phyloP scores from a whole-genome alignment of 2,888 invertebrate genomes.

The Drosophila paucipuncta region DNA sequence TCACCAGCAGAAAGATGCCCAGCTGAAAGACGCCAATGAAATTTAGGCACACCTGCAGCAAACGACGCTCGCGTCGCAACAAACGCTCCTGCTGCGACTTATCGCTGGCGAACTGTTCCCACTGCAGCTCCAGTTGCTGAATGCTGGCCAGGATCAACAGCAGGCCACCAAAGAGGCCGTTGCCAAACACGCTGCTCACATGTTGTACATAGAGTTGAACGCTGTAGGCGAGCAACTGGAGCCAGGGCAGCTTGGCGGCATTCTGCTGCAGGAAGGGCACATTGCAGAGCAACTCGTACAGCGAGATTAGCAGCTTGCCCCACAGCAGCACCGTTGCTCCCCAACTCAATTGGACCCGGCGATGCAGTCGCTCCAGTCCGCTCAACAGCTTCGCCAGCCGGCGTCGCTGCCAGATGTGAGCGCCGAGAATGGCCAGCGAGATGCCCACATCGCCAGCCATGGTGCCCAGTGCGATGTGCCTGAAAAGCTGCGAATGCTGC shows the following conservation, averaged over 20 bases:
- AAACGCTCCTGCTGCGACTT: constrained; percentile 20
- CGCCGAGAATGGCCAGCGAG: constrained; percentile 56
- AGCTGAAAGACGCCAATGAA: constrained; percentile 65
- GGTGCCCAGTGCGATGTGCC: constrained; percentile 59
- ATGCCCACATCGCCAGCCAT: constrained; percentile 63
- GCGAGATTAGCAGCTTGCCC: constrained; percentile 68
- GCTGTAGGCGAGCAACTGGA: constrained; percentile 66
- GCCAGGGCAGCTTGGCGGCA: constrained; percentile 54
- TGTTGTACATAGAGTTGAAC: constrained; percentile 75
- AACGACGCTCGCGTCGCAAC: constrained; percentile 47
- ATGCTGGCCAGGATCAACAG: constrained; percentile 69
- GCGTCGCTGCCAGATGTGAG: constrained; percentile 53
- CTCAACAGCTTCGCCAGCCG: constrained; percentile 46
- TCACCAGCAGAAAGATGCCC: constrained; percentile 74
- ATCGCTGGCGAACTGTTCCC: constrained; percentile 14
- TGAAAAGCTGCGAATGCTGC: constrained; percentile 58
- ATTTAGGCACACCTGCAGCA: constrained; percentile 46
- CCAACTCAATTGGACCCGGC: constrained; percentile 36
- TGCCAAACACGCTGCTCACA: constrained; percentile 69
- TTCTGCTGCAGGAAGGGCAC: constrained; percentile 73
- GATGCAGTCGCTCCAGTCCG: constrained; percentile 38
- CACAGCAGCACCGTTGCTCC: constrained; percentile 54
- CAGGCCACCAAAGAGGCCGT: constrained; percentile 68
- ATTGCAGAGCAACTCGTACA: constrained; percentile 74
- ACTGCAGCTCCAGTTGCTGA: constrained; percentile 58